Evolutionary conservation across 2,113 vertebrate genomes (phyloP).

Genomic region (Taxidea taxus): DNA sequence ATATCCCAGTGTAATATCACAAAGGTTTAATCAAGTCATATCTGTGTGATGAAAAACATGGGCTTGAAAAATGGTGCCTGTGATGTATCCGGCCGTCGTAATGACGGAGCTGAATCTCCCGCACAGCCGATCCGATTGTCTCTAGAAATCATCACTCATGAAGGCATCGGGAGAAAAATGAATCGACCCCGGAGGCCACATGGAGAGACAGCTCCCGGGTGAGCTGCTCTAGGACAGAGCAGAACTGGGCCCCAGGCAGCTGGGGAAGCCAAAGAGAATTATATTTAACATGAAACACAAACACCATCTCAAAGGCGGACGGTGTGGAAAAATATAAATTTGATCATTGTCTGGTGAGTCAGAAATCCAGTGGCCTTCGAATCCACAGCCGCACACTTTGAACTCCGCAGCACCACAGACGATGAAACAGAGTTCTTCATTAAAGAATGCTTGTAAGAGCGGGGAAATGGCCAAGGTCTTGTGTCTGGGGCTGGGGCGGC

Average conservation of each 20-base stretch:
- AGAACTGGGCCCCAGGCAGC: constrained; percentile 54
- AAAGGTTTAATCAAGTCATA: constrained; percentile 78
- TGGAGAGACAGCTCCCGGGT: constrained; percentile 57
- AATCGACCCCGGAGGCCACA: constrained; percentile 72
- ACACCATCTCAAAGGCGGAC: constrained; percentile 43
- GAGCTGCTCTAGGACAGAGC: constrained; percentile 49
- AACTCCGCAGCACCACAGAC: neutral
- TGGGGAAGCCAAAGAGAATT: constrained; percentile 61
- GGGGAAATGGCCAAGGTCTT: neutral
- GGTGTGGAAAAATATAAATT: constrained; percentile 50
- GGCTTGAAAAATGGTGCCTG: constrained; percentile 77
- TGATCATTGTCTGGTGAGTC: constrained; percentile 66
- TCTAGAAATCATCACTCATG: constrained; percentile 78
- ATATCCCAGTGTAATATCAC: constrained; percentile 74
- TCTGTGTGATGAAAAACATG: constrained; percentile 76
- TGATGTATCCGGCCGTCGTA: constrained; percentile 72
- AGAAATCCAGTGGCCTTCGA: constrained; percentile 44
- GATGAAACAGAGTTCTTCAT: constrained; percentile 54
- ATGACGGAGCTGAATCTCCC: constrained; percentile 72
- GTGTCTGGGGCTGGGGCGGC: neutral
- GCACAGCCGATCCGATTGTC: constrained; percentile 75
- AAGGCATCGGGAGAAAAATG: constrained; percentile 72
- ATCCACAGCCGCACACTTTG: constrained; percentile 21
- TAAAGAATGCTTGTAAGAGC: neutral
- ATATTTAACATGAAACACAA: constrained; percentile 68